Evolutionary conservation across 2,888 invertebrate species (phyloP), one percentile per base, ranked within the genome.

Genomic region (Gari tellinella): DNA sequence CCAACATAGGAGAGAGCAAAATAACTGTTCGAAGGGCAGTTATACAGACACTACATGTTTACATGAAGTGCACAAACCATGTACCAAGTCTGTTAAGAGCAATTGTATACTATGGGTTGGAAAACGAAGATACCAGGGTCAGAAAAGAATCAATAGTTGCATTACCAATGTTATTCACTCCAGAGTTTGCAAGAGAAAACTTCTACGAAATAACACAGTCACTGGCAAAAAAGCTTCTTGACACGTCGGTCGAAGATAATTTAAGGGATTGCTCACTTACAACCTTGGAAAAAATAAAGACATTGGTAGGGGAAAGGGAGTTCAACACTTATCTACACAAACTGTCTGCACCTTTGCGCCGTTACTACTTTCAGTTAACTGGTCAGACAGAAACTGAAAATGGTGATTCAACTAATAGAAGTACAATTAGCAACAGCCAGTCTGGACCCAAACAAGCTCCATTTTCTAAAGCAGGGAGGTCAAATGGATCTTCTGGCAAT

Each of bases 11-110:
- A 21, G 91, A 92, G 66, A 85, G 82, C 72, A 91, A 90, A 64
- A 88, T 90, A 21, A 85, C 90, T 31, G 87, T 91, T 3, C 83
- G 92, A 41, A 83, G 92, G 60, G 90, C 92, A 40, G 91, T 92
- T 12, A 89, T 92, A 8, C 92, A 93, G 72, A 90, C 92, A 0
- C 85, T 93, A 15, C 92, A 92, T 80, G 89, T 90, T 1, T 93
- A 93, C 82, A 91, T 92, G 90, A 91, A 91, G 70, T 83, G 90
- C 68, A 92, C 93, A 2, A 83, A 88, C 51, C 92, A 93, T 72
- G 82, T 92, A 2, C 91, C 92, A 51, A 78, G 86, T 7, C 83
- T 93, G 52, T 81, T 93, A 46, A 89, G 90, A 56, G 88, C 88
- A 49, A 86, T 92, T 56, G 90, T 92, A 15, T 78, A 87, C 21